Evolutionary conservation across 2,797 vertebrate species (phyloP), one percentile per base, ranked within the genome.

Genomic region (Sitta carolinensis): DNA sequence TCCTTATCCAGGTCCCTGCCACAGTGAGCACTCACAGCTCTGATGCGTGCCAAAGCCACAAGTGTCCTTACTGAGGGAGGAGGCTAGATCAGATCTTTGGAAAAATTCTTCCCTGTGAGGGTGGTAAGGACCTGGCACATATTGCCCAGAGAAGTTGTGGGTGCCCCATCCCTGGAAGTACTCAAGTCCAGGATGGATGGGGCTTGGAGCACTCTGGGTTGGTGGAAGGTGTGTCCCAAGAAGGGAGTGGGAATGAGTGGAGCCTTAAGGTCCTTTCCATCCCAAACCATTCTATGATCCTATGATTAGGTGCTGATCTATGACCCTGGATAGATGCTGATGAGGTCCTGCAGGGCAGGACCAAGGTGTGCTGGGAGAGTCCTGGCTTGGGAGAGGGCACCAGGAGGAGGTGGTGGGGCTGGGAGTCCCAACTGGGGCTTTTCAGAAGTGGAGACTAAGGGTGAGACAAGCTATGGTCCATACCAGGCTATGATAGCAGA

Each of bases 301-400:
- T 43, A 22, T 29, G 27, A 29, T 21, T 10, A 10, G 4, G 15
- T 38, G 34, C 52, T 78, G 52, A 36, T 34, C 38, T 26, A 38
- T 0, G 0, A 25, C 34, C 14, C 27, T 78, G 62, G n/a, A 8
- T 47, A 25, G 62, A 17, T 0, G 0, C 48, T 76, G 59, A 6
- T n/a, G 40, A 34, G 43, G n/a, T 58, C n/a, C 45, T 8, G 25
- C 50, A 61, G 22, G 55, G 17, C 42, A 57, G 38, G 27, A 57
- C 20, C 2, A 3, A 61, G 45, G 16, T 73, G 5, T 67, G 29
- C 18, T 51, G 29, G 20, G 11, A 13, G 4, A 25, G 9, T 20
- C 7, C 13, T 90, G 79, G 10, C 0, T 0, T 11, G 10, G 43
- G 26, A 68, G 47, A 72, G 26, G 27, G 3, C 55, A 78, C 4